phyloP scores from a whole-genome alignment of 2,888 invertebrate genomes.

The Plebejus argus region DNA sequence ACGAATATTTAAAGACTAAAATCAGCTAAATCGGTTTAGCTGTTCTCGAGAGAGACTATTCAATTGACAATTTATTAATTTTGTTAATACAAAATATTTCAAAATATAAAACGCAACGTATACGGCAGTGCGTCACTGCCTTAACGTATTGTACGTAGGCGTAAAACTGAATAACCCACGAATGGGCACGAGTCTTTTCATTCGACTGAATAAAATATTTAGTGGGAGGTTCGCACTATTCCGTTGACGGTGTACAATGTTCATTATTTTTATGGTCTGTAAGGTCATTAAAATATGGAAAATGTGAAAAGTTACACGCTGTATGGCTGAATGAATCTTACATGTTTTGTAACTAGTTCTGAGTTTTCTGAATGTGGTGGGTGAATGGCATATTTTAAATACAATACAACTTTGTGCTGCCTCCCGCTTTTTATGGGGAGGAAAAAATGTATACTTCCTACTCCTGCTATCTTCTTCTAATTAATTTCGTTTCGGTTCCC shows the following conservation, averaged over 20 bases:
- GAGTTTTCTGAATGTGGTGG: not conserved
- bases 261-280: slow-evolving; percentile 12
- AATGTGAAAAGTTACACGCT: not conserved
- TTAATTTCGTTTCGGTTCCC: too few relatives aligned
- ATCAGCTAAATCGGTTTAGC: too few relatives aligned
- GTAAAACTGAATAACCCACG: slow-evolving; percentile 53
- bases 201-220: slow-evolving; percentile 47
- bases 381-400: too few relatives aligned
- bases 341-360: not conserved
- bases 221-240: slow-evolving; percentile 44
- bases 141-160: slow-evolving; percentile 44
- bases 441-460: too few relatives aligned
- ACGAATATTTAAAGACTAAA: too few relatives aligned
- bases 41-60: too few relatives aligned
- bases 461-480: too few relatives aligned
- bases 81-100: too few relatives aligned
- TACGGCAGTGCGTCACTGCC: slow-evolving; percentile 39
- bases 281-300: not conserved
- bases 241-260: slow-evolving; percentile 41
- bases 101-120: not conserved
- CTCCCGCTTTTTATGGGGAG: too few relatives aligned
- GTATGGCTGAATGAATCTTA: not conserved
- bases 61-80: too few relatives aligned
- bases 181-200: slow-evolving; percentile 42
- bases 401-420: too few relatives aligned